Evolutionary conservation across 2,113 vertebrate genomes (phyloP).

Genomic region (Oncorhynchus mykiss): DNA sequence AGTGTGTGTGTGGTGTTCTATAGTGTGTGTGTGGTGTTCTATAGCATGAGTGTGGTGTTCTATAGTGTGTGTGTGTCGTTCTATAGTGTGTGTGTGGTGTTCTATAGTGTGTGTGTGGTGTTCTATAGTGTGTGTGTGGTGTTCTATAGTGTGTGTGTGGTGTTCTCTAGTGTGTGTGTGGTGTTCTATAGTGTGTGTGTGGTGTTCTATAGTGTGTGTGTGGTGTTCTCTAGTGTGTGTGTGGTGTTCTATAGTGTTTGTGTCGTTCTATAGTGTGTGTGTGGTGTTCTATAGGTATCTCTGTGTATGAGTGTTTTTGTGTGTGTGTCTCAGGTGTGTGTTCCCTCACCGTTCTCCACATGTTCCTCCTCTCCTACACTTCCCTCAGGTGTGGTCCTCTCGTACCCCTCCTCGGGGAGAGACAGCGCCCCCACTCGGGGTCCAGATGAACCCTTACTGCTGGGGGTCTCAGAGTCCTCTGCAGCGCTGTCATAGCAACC

Average conservation of each 20-base stretch:
- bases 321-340: too few relatives aligned
- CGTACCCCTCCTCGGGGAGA: slow-evolving; percentile 92
- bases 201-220: not conserved
- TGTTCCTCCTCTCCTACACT: slow-evolving; percentile 98
- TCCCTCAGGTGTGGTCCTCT: slow-evolving; percentile 93
- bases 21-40: too few relatives aligned
- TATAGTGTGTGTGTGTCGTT: not conserved
- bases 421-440: slow-evolving; percentile 90
- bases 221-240: not conserved
- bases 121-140: too few relatives aligned
- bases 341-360: slow-evolving; percentile 85
- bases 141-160: too few relatives aligned
- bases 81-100: slow-evolving; percentile 1
- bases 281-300: not conserved
- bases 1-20: too few relatives aligned
- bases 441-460: slow-evolving; percentile 94
- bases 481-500: slow-evolving; percentile 94
- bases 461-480: slow-evolving; percentile 96
- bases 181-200: not conserved
- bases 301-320: slow-evolving; percentile 7
- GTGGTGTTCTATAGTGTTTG: not conserved
- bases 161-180: too few relatives aligned
- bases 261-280: slow-evolving; percentile 1
- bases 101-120: not conserved
- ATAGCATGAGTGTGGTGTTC: not conserved